Evolutionary conservation across 2,888 invertebrate species (phyloP).

Genomic region (Drosophila algonquin): DNA sequence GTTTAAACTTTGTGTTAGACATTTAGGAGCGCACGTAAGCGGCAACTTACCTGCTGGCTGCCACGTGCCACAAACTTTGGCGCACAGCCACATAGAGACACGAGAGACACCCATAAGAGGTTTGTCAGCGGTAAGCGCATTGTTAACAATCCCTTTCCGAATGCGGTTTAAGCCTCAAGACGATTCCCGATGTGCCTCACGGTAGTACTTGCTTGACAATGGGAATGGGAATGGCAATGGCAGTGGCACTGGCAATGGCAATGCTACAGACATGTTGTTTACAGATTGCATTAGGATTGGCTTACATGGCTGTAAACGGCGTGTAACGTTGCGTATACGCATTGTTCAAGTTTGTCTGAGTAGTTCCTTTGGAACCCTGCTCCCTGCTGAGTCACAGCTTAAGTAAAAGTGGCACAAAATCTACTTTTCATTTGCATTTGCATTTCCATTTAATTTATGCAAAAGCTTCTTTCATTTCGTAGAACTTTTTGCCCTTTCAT

Average conservation of each 20-base stretch:
- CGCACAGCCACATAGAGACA: conserved; percentile 16
- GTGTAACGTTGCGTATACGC: neutral
- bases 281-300: conserved; percentile 13
- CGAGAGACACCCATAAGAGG: conserved; percentile 12
- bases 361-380: neutral
- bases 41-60: conserved; percentile 14
- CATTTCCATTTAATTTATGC: conserved; percentile 13
- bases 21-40: conserved; percentile 20
- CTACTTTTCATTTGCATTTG: neutral
- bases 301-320: conserved; percentile 7
- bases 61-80: conserved; percentile 33
- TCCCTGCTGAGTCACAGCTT: neutral
- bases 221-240: neutral
- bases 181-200: conserved; percentile 17
- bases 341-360: neutral
- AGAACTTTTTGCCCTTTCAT: conserved; percentile 47
- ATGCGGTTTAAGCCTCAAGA: conserved; percentile 29
- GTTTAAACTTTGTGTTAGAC: conserved; percentile 19
- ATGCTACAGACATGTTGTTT: neutral
- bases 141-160: conserved; percentile 45
- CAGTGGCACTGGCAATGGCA: neutral
- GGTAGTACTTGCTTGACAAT: neutral
- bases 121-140: conserved; percentile 32
- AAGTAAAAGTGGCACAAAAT: neutral
- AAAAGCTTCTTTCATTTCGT: conserved; percentile 37